Evolutionary conservation across 2,888 invertebrate species (phyloP).

Genomic region (Diplazon laetatorius): DNA sequence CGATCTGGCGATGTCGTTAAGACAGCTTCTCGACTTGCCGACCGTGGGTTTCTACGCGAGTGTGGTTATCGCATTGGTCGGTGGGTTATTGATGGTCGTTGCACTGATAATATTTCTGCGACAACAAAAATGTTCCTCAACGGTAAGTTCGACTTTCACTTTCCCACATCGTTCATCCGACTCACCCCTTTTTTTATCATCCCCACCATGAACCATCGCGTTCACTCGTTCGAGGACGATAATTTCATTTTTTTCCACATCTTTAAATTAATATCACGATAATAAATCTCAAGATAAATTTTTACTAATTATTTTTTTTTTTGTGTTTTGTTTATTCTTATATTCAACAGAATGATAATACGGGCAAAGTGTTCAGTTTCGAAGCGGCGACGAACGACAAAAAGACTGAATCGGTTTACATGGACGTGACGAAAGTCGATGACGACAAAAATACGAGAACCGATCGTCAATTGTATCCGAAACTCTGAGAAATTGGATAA

Average conservation of each 20-base stretch:
- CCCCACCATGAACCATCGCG: not conserved
- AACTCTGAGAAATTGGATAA: constrained; percentile 46
- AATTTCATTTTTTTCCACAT: too few relatives aligned
- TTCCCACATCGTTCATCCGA: constrained; percentile 25
- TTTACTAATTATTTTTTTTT: too few relatives aligned
- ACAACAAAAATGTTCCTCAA: constrained; percentile 44
- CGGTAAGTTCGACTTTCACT: constrained; percentile 63
- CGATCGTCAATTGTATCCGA: constrained; percentile 75
- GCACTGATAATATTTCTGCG: constrained; percentile 68
- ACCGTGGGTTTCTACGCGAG: constrained; percentile 84
- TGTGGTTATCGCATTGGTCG: constrained; percentile 82
- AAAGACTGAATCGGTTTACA: constrained; percentile 77
- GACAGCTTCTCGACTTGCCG: constrained; percentile 83
- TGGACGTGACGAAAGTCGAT: constrained; percentile 71
- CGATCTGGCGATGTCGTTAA: constrained; percentile 84
- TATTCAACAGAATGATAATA: constrained; percentile 64
- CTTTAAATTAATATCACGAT: too few relatives aligned
- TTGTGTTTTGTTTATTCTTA: too few relatives aligned
- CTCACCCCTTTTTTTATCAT: not conserved
- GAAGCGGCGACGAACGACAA: constrained; percentile 65
- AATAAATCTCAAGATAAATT: too few relatives aligned
- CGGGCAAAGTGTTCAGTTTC: constrained; percentile 54
- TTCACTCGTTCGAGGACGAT: not conserved
- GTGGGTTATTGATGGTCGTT: constrained; percentile 74
- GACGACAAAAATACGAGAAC: constrained; percentile 74